Evolutionary conservation across 2,888 invertebrate species (phyloP).

Genomic region (Hypselothyrea guttata): DNA sequence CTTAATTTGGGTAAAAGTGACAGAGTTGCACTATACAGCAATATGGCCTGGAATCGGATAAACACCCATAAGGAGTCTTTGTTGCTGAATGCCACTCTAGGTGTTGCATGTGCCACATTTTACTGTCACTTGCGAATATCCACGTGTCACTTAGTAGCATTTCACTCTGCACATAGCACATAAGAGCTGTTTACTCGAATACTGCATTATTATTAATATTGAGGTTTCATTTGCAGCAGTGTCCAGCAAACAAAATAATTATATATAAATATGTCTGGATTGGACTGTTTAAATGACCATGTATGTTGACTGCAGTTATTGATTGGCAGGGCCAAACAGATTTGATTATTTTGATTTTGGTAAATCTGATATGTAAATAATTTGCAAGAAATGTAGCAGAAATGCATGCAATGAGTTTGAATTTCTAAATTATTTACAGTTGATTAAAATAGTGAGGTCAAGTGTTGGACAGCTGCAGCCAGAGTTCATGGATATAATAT

Average conservation of each 20-base stretch:
- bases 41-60: no score
- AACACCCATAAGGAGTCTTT: no score
- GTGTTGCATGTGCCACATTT: constrained; percentile 60
- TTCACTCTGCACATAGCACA: constrained; percentile 12
- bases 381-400: constrained; percentile 13
- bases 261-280: no score
- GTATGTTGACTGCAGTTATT: constrained; percentile 19
- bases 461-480: constrained; percentile 6
- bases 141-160: constrained; percentile 65
- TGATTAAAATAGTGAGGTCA: constrained; percentile 12
- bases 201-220: constrained; percentile 49
- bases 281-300: no score
- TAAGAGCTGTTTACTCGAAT: constrained; percentile 12
- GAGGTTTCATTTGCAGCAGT: constrained; percentile 22
- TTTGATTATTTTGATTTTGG: constrained; percentile 6
- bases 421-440: constrained; percentile 10
- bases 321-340: constrained; percentile 9
- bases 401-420: constrained; percentile 7
- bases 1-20: no score
- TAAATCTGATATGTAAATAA: constrained; percentile 3
- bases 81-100: not conserved
- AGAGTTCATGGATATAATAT: constrained; percentile 11
- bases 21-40: no score
- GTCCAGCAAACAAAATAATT: constrained; percentile 1
- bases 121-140: constrained; percentile 67